Base-by-base conservation (phyloP, 1,140 invertebrate species). In the Diuraphis noxia region DNA sequence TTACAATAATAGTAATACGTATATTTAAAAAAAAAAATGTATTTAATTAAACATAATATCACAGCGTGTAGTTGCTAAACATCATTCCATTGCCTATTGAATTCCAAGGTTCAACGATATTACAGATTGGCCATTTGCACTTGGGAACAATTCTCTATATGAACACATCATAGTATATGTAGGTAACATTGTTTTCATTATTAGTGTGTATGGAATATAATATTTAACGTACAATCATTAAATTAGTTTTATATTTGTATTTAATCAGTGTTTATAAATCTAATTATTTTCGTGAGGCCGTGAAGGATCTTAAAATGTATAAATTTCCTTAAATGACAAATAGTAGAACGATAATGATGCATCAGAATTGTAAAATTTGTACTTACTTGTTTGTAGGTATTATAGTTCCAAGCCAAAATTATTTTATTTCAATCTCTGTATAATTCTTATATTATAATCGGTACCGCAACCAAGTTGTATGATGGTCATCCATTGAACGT, bases 21-120 rank as follows among this genome's bases (percentile, higher is more conserved):
- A n/a, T 2, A 72, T 30, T 8, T 8, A 79, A 77, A 72, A 72
- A 34, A 34, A 77, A 79, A 79, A 19, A 8, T 34, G n/a, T 79
- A 79, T 21, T 34, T 79, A 79, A 21, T 36, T 79, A 79, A 79
- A 81, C 23, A 38, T 81, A 81, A 81, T 81, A 38, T 81, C 79
- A 81, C 79, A 81, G 79, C 79, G 36, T 81, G 79, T 40, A 81
- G 72, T 81, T 81, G 21, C 79, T 81, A 38, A 30, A 40, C 36
- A 81, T 30, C 23, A 81, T 81, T 40, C 79, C 38, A 81, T 81
- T 81, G 23, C 79, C 23, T 40, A 81, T 81, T 40, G 38, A 81
- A 81, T 81, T 38, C 40, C 79, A 81, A 81, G 79, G 79, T 81
- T 81, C 79, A 81, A 81, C 6, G 77, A 38, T 79, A 79, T 36